Evolutionary conservation across 1,140 invertebrate species (phyloP), one percentile per base, ranked within the genome.

Genomic region (Drosophila kurseongensis): DNA sequence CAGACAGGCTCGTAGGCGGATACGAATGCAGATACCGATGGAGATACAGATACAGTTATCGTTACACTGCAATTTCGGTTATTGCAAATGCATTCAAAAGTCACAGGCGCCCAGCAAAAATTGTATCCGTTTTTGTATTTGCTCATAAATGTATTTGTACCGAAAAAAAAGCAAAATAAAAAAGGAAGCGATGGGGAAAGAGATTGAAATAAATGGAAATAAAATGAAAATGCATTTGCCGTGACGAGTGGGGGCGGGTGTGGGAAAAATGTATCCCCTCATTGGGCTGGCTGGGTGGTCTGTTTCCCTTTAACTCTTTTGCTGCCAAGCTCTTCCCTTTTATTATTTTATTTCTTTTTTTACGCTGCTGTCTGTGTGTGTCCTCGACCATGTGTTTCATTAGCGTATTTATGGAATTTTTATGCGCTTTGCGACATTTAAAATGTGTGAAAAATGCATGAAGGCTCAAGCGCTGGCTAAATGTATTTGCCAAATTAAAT

Each of bases 321-420:
- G 14, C 44, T 41, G 35, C 13, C 23, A 32, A 41, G 45, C 35
- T 35, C 38, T 38, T 40, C 57, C 40, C 14, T 52, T 55, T 69
- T 54, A 27, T 27, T 13, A 13, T 50, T 48, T 32, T 23, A 29
- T 12, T 13, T n/a, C 5, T 9, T 16, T 36, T 32, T 69, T 29
- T 54, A 14, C 48, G 29, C 29, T 12, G 60, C 36, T 63, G 41
- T 38, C 40, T 16, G 54, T 42, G 48, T 42, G 52, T 52, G 48
- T 45, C 60, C 54, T 50, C 36, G 50, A 56, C 76, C 83, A 77
- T 83, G 84, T 80, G 63, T 88, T 88, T 88, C 76, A 88, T 88
- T 83, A 83, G 72, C 84, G 75, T 74, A 88, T 89, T 89, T 88
- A 89, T 89, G 80, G 76, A 89, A 83, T 80, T 89, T 89, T 73